Percentiles rank a stretch among this genome's conserved stretches.
Conservation (phyloP, 2,113 vertebrate genomes). For the Dascyllus trimaculatus region DNA sequence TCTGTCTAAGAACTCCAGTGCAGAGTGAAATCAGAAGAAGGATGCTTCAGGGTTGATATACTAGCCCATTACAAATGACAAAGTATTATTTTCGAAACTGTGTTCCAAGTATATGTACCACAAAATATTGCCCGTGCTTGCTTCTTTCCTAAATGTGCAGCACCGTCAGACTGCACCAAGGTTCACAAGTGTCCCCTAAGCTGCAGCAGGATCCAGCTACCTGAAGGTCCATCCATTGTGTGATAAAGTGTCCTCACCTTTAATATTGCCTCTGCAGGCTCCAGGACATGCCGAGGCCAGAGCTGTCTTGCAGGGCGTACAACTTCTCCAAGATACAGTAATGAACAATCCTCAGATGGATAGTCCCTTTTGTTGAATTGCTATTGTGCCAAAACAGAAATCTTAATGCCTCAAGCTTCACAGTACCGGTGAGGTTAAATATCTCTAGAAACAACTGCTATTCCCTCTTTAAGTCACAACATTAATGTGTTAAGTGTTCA, state of each 20-base stretch:
- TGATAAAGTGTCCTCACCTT: conserved; percentile 59
- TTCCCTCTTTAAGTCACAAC: background rate
- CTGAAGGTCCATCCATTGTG: conserved; percentile 55
- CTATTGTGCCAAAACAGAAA: conserved; percentile 5
- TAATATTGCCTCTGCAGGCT: conserved; percentile 46
- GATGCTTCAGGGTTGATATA: too few species aligned
- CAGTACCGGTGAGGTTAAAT: background rate
- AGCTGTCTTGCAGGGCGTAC: background rate
- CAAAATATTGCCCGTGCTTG: background rate
- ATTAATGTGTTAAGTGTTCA: background rate
- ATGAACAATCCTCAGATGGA: conserved; percentile 15
- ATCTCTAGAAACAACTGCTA: background rate
- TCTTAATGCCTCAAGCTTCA: conserved; percentile 9
- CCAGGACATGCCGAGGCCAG: conserved; percentile 31
- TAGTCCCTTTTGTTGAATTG: conserved; percentile 7
- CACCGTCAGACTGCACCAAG: conserved; percentile 21
- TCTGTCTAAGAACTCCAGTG: conserved; percentile 2
- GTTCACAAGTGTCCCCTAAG: conserved; percentile 17
- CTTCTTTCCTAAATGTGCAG: conserved; percentile 20
- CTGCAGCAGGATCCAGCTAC: conserved; percentile 31
- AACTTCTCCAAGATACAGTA: conserved; percentile 30
- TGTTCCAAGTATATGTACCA: background rate
- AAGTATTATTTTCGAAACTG: conserved; percentile 2
- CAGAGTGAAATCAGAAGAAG: background rate
- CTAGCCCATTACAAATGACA: background rate